Evolutionary conservation across 92 coral and sea anemone species (phyloP).

Genomic region (Porites lobata): DNA sequence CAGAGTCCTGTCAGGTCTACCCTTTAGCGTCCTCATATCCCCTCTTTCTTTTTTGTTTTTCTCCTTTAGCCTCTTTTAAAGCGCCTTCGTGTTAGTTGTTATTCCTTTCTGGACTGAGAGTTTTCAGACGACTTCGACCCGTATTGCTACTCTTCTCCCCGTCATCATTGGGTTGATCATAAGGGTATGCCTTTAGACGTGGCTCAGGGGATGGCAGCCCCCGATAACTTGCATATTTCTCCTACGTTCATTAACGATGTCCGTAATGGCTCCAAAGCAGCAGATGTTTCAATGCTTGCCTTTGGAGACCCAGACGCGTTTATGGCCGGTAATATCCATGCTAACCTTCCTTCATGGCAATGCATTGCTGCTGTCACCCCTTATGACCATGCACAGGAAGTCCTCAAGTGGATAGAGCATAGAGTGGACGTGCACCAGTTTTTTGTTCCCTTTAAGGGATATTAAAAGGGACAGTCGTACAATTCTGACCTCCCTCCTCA

Average conservation of each 20-base stretch:
- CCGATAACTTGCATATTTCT: neutral
- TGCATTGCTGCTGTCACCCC: constrained; percentile 29
- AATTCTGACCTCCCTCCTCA: constrained; percentile 15
- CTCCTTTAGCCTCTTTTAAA: neutral
- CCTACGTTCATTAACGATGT: neutral
- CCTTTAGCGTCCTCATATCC: neutral
- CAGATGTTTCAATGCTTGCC: neutral
- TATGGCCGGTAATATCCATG: neutral
- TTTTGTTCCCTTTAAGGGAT: constrained; percentile 14
- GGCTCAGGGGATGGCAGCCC: neutral
- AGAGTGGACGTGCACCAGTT: constrained; percentile 17
- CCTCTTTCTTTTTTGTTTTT: neutral
- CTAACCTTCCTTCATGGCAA: neutral
- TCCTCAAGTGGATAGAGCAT: constrained; percentile 12
- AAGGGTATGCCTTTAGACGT: constrained; percentile 1
- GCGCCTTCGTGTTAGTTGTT: neutral
- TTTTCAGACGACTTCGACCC: neutral
- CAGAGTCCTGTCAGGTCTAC: neutral
- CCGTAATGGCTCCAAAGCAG: neutral
- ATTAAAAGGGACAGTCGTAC: constrained; percentile 6
- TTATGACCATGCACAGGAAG: neutral
- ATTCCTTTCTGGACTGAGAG: neutral
- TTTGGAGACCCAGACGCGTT: neutral
- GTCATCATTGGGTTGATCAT: neutral
- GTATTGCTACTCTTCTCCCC: neutral